These are phyloP conservation scores for Cyclopterus lumpus DNA, from an alignment of 2,797 vertebrate genomes.

Conservation along the genomic window DNA sequence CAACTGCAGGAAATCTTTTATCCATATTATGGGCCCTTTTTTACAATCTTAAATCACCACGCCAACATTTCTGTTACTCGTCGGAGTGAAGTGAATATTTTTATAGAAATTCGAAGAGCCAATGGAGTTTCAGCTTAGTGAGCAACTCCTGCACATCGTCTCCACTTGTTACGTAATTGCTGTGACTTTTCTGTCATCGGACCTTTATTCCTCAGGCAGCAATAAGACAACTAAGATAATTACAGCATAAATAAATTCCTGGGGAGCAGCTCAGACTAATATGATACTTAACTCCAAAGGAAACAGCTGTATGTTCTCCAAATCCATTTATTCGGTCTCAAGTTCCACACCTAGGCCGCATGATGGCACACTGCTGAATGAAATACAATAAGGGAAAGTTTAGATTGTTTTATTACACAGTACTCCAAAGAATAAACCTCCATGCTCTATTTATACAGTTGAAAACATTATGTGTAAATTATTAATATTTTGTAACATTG, in stretches of 20 bases:
- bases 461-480: not conserved
- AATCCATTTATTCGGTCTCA: slow-evolving; percentile 3
- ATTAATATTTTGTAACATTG: not conserved
- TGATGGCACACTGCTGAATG: not conserved
- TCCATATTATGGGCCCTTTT: slow-evolving; percentile 47
- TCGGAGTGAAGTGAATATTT: slow-evolving; percentile 34
- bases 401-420: not conserved
- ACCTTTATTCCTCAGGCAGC: slow-evolving; percentile 27
- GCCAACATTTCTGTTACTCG: slow-evolving; percentile 33
- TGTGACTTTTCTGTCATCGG: slow-evolving; percentile 27
- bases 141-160: slow-evolving; percentile 32
- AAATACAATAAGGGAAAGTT: not conserved
- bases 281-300: slow-evolving; percentile 28
- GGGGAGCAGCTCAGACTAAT: not conserved
- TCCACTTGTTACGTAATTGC: slow-evolving; percentile 33
- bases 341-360: not conserved
- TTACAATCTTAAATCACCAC: slow-evolving; percentile 28
- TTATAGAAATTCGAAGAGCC: slow-evolving; percentile 32
- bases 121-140: slow-evolving; percentile 15
- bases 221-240: slow-evolving; percentile 30
- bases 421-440: not conserved
- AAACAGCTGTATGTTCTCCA: slow-evolving; percentile 51
- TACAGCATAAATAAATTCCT: not conserved
- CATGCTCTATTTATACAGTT: not conserved
- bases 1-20: slow-evolving; percentile 71